Base-by-base conservation (phyloP, 1,140 invertebrate genomes). In the Druon quercuslanigerum region DNA sequence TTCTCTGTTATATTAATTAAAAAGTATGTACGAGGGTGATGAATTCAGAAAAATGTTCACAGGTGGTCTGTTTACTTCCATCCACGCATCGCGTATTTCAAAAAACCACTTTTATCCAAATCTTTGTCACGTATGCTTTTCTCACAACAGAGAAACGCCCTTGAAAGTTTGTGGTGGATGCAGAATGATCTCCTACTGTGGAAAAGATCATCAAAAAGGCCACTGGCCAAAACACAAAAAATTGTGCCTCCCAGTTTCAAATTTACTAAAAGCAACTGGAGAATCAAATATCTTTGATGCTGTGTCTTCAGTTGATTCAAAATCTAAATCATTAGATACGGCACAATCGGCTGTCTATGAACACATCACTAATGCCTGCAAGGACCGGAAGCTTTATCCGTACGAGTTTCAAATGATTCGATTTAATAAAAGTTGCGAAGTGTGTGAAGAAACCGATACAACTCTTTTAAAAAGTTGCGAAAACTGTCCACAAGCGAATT, bases 401-500 rank as follows among this genome's bases (percentile, higher is more conserved):
- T 4, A 6, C 7, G 57, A 66, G 25, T 5, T 33, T 14, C 20
- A 13, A 66, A 66, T 66, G 57, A 66, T 66, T 66, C 11, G 16
- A 40, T 33, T 66, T 14, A 12, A 20, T 33, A 66, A 40, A 40
- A 14, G 11, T 14, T 66, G 57, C 40, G 57, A 66, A 66, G 40
- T 16, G 14, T 66, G 57, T 66, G 57, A 20, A 33, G 40, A 5
- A 66, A 66, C 20, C 8, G 19, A 66, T 66, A 20, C 57, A 6
- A 66, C 4, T 14, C 4, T 16, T 16, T 16, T 66, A 14, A 14
- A 8, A 8, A 66, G 57, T 40, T 66, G 57, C 40, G 13, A 20
- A 14, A 66, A 66, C 3, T 66, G 57, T 66, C 57, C 57, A 16
- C 57, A 66, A 33, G 57, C 57, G 11, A 66, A 66, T 66, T 66